These are phyloP conservation scores for Aporrectodea caliginosa DNA, from an alignment of 1,140 invertebrate genomes.

Conservation along the genomic window DNA sequence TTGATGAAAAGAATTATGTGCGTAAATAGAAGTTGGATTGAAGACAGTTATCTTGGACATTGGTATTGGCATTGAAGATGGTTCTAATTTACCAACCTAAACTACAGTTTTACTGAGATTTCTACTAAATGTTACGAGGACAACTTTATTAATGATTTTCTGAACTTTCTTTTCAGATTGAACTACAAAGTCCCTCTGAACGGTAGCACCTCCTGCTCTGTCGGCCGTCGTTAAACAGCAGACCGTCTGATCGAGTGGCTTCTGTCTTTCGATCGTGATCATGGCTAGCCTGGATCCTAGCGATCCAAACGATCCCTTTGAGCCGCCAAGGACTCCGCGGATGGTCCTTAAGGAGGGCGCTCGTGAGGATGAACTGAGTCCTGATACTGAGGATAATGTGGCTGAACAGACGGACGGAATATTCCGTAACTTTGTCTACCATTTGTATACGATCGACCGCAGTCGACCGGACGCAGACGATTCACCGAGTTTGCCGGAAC, in stretches of 20 bases:
- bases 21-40: too few species aligned
- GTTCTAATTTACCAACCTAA: too few species aligned
- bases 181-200: too few species aligned
- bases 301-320: not conserved
- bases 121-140: too few species aligned
- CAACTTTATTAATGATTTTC: too few species aligned
- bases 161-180: too few species aligned
- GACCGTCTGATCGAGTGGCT: not conserved
- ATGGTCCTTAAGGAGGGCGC: conserved; percentile 11
- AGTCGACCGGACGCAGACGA: not conserved
- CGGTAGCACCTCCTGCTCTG: too few species aligned
- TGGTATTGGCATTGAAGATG: too few species aligned
- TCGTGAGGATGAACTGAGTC: not conserved
- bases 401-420: conserved; percentile 21
- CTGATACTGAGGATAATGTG: conserved; percentile 28
- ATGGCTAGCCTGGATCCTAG: not conserved
- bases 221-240: not conserved
- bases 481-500: conserved; percentile 8
- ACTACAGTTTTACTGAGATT: too few species aligned
- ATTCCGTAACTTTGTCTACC: conserved; percentile 20
- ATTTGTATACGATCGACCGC: not conserved
- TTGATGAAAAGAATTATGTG: too few species aligned
- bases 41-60: too few species aligned
- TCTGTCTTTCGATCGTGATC: not conserved
- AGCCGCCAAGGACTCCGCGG: conserved; percentile 12